Evolutionary conservation across 1,140 invertebrate species (phyloP).

Genomic region (Procambarus clarkii): DNA sequence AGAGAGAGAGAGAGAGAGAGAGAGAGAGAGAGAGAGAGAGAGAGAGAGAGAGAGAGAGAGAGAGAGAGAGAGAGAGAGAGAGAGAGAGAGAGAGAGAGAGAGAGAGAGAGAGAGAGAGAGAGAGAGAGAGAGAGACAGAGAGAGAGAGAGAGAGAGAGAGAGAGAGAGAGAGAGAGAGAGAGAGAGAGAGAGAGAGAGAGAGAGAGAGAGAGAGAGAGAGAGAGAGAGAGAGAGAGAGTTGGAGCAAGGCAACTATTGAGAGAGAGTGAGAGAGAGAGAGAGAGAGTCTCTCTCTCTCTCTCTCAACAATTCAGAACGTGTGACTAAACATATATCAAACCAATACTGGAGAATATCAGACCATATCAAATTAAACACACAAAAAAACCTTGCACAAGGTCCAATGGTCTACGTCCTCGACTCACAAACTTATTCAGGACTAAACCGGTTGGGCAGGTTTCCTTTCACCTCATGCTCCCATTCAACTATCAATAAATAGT

Average conservation of each 20-base stretch:
- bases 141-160: conserved; percentile 37
- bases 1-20: background rate
- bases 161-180: conserved; percentile 37
- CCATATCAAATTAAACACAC: too few species aligned
- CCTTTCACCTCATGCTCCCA: too few species aligned
- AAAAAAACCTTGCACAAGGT: too few species aligned
- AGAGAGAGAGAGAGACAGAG: conserved; percentile 19
- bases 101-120: conserved; percentile 11
- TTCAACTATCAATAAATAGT: too few species aligned
- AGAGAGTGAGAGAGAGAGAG: too few species aligned
- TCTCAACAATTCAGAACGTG: too few species aligned
- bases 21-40: background rate
- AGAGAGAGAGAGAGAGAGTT: background rate
- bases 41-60: background rate
- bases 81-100: conserved; percentile 20
- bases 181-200: conserved; percentile 35
- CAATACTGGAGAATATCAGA: too few species aligned
- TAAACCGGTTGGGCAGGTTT: too few species aligned
- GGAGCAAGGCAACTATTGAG: background rate
- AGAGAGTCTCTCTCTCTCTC: too few species aligned
- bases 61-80: conserved; percentile 20
- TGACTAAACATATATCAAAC: too few species aligned
- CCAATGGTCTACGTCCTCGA: too few species aligned
- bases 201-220: conserved; percentile 29
- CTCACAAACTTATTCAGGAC: too few species aligned